phyloP scores from a whole-genome alignment of 2,797 vertebrate genomes.

The Uromys caudimaculatus region DNA sequence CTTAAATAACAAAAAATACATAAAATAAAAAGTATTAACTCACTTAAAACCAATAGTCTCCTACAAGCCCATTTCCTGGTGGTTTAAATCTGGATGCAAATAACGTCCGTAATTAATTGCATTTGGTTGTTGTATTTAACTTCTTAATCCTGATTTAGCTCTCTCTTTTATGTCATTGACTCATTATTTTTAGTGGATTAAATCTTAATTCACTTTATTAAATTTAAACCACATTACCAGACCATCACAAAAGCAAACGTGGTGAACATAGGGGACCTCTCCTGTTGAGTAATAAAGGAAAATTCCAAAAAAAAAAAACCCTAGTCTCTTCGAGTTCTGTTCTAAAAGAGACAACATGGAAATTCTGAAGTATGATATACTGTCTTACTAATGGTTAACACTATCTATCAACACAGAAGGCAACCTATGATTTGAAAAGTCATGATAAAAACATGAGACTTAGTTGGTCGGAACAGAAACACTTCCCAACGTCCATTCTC shows the following conservation, averaged over 20 bases:
- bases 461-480: conserved; percentile 22
- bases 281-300: conserved; percentile 48
- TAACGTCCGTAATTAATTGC: neutral
- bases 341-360: conserved; percentile 54
- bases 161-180: conserved; percentile 8
- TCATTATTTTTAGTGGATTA: neutral
- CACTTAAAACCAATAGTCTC: conserved; percentile 14
- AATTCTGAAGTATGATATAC: neutral
- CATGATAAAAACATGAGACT: neutral
- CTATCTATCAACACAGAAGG: neutral
- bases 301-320: conserved; percentile 40
- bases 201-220: conserved; percentile 53
- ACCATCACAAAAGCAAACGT: conserved; percentile 29
- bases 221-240: conserved; percentile 38
- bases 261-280: conserved; percentile 22
- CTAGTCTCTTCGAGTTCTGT: neutral
- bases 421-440: conserved; percentile 51
- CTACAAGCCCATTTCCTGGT: conserved; percentile 33
- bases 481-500: neutral
- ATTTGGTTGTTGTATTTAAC: conserved; percentile 10
- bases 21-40: conserved; percentile 29
- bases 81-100: conserved; percentile 18
- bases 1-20: neutral
- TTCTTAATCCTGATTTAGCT: neutral
- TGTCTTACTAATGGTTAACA: conserved; percentile 16